Percentiles rank a stretch among this genome's conserved stretches.
Conservation (phyloP, 2,888 invertebrate genomes). For the Schizaphis graminum region DNA sequence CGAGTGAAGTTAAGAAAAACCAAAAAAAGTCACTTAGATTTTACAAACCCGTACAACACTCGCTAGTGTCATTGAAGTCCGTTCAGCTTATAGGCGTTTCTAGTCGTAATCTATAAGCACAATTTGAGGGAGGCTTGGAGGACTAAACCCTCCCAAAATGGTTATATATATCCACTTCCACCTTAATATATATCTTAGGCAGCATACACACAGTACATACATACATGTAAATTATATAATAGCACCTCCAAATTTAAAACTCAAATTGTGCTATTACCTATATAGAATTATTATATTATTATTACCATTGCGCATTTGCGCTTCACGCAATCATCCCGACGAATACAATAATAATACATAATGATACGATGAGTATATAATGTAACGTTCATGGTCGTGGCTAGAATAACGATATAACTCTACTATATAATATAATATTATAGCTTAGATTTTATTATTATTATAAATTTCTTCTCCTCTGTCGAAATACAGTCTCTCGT, state of each 20-base stretch:
- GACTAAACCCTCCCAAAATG: too few species aligned
- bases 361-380: neutral
- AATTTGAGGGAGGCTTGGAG: too few species aligned
- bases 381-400: neutral
- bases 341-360: neutral
- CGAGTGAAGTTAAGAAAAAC: neutral
- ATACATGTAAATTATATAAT: too few species aligned
- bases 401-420: neutral
- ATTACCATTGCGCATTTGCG: neutral
- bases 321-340: neutral
- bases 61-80: neutral
- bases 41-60: neutral
- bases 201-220: too few species aligned
- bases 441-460: neutral
- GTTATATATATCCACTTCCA: too few species aligned
- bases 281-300: neutral
- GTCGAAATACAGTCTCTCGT: neutral
- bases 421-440: conserved; percentile 10
- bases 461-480: neutral
- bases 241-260: too few species aligned
- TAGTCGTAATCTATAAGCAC: too few species aligned
- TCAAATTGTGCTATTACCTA: neutral
- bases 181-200: too few species aligned
- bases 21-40: neutral
- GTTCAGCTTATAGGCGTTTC: neutral